A percentile compares a stretch with the other conserved stretches of the same genome.
Evolutionary conservation across 2,888 invertebrate species (phyloP).

Genomic region (Falcaria lacertinaria): DNA sequence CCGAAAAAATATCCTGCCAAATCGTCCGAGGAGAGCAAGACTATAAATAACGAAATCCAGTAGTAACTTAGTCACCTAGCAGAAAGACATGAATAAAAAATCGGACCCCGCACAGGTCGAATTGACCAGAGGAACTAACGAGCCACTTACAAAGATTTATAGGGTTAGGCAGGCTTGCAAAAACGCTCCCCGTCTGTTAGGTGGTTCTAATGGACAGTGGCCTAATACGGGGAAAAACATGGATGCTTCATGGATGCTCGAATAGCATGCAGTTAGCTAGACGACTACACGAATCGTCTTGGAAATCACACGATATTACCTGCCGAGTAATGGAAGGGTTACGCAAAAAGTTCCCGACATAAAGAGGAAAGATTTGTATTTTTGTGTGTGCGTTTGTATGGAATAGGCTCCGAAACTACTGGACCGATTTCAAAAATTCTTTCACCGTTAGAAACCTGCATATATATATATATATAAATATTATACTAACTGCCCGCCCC

Average conservation of each 20-base stretch:
- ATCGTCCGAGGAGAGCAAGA: slow-evolving; percentile 10
- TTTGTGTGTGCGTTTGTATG: not conserved
- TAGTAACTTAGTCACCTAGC: slow-evolving; percentile 25
- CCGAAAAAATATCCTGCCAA: not conserved
- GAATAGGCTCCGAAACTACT: too few relatives aligned
- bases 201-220: slow-evolving; percentile 38
- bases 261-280: slow-evolving; percentile 42
- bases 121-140: slow-evolving; percentile 65
- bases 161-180: slow-evolving; percentile 52
- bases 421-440: too few relatives aligned
- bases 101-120: slow-evolving; percentile 39
- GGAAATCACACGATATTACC: slow-evolving; percentile 10
- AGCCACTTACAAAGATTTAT: slow-evolving; percentile 68
- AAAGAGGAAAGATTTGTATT: not conserved
- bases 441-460: too few relatives aligned
- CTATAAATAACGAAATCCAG: slow-evolving; percentile 11
- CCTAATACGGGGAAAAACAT: slow-evolving; percentile 40
- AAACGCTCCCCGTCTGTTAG: slow-evolving; percentile 47
- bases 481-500: too few relatives aligned
- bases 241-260: slow-evolving; percentile 43
- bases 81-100: slow-evolving; percentile 51
- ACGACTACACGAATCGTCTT: slow-evolving; percentile 23
- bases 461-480: too few relatives aligned
- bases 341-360: not conserved
- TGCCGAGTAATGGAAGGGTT: not conserved